Evolutionary conservation across 2,113 vertebrate genomes (phyloP).

Genomic region (Sminthopsis crassicaudata): DNA sequence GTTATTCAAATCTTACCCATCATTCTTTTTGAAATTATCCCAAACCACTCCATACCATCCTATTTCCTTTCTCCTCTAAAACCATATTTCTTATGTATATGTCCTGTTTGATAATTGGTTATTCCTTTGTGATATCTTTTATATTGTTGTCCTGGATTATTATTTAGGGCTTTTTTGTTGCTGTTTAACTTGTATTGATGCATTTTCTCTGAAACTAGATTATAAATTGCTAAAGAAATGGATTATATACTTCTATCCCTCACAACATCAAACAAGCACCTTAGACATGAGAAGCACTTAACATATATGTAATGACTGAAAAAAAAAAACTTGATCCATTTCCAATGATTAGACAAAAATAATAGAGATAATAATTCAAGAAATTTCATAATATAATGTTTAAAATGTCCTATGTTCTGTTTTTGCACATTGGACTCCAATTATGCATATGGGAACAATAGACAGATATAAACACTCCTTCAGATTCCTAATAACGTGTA

Average conservation of each 20-base stretch:
- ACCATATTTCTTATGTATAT: background rate
- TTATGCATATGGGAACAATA: background rate
- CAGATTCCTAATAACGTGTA: background rate
- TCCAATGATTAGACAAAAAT: slow-evolving; percentile 17
- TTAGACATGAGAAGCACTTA: background rate
- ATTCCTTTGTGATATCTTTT: background rate
- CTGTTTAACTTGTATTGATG: background rate
- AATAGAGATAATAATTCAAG: background rate
- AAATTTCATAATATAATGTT: background rate
- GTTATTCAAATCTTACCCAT: background rate
- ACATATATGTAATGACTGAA: background rate
- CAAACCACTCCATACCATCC: background rate
- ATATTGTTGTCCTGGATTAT: background rate
- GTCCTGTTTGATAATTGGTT: background rate
- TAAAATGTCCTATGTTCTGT: background rate
- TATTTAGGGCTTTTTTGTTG: background rate
- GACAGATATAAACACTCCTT: background rate
- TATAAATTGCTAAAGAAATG: background rate
- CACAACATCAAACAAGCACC: background rate
- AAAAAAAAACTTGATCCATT: background rate
- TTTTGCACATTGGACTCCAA: background rate
- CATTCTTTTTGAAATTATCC: background rate
- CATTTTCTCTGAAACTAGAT: background rate
- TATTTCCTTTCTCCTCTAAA: background rate
- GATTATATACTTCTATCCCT: background rate